These are phyloP conservation scores for Oreochromis niloticus DNA, from an alignment of 2,113 vertebrate genomes.

Conservation along the genomic window DNA sequence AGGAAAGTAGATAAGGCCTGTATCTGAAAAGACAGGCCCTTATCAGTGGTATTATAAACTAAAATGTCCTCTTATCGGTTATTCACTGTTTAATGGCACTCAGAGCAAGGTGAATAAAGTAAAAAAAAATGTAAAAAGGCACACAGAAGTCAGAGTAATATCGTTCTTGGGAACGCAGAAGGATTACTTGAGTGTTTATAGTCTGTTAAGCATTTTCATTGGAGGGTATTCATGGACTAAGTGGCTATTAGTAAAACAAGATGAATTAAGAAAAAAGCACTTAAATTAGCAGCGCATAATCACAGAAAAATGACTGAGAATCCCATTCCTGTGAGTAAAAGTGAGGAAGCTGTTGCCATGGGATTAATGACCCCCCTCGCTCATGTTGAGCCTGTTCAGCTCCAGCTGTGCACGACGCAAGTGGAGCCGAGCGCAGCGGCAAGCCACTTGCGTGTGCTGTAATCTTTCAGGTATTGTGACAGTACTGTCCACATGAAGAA, in stretches of 20 bases:
- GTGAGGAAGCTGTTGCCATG: not conserved
- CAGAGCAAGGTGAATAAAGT: slow-evolving; percentile 37
- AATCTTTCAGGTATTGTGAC: not conserved
- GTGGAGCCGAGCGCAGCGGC: not conserved
- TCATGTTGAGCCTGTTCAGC: not conserved
- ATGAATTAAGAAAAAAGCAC: not conserved
- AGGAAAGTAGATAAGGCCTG: slow-evolving; percentile 45
- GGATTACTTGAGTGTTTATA: not conserved
- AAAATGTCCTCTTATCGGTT: slow-evolving; percentile 48
- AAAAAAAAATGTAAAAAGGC: not conserved
- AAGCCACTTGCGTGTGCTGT: not conserved
- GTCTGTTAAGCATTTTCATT: not conserved
- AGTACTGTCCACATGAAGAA: not conserved
- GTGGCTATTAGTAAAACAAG: not conserved
- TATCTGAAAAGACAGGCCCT: slow-evolving; percentile 34
- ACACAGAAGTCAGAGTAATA: not conserved
- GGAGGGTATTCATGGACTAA: not conserved
- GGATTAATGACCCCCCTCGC: not conserved
- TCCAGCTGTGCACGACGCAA: not conserved
- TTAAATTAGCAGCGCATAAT: not conserved
- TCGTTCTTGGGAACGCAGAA: not conserved
- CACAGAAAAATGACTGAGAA: not conserved
- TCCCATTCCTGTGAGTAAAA: not conserved
- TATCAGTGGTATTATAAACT: slow-evolving; percentile 43
- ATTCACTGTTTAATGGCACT: slow-evolving; percentile 40